Percentiles rank a stretch among this genome's conserved stretches.
These are phyloP conservation scores for Eretmochelys imbricata DNA, from an alignment of 2,113 vertebrate species.

Conservation along the genomic window DNA sequence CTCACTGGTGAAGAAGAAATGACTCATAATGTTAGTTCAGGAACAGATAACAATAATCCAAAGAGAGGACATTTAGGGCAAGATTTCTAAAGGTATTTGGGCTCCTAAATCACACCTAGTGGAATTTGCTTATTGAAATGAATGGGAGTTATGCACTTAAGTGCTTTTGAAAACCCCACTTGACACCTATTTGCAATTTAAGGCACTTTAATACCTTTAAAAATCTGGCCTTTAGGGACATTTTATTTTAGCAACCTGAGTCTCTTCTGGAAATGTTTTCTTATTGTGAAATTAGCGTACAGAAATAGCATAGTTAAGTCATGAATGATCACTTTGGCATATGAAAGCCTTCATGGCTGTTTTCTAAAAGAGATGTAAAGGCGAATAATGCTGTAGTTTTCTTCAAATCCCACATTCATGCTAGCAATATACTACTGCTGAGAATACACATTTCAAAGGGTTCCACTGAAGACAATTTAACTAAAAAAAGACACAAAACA, in stretches of 20 bases:
- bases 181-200: not conserved
- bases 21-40: not conserved
- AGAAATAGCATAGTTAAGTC: not conserved
- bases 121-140: not conserved
- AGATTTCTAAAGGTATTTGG: not conserved
- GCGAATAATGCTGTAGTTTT: not conserved
- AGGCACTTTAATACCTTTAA: not conserved
- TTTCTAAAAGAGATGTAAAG: not conserved
- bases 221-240: not conserved
- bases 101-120: not conserved
- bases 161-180: no score
- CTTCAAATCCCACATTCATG: not conserved
- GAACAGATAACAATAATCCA: not conserved
- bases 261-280: not conserved
- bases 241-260: not conserved
- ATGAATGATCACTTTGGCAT: not conserved
- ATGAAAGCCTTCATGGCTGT: not conserved
- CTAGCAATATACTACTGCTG: not conserved
- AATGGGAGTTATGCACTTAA: rapidly evolving
- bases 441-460: not conserved
- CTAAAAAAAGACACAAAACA: not conserved
- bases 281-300: not conserved
- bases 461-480: not conserved
- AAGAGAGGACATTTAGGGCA: not conserved
- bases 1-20: not conserved